These are phyloP conservation scores for Epinotia nisella DNA, from an alignment of 2,888 invertebrate species.

Conservation along the genomic window DNA sequence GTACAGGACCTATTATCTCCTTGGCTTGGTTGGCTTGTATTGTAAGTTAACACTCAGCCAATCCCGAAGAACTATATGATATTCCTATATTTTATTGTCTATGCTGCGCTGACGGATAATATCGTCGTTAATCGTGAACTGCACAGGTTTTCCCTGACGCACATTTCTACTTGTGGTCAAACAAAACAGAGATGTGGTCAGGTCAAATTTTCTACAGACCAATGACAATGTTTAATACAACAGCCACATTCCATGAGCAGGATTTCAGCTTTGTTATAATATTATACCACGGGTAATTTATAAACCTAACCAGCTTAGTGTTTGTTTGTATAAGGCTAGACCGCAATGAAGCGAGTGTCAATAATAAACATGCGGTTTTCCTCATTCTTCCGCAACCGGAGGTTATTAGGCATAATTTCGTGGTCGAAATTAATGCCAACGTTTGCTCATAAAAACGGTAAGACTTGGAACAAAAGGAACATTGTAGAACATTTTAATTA, in stretches of 20 bases:
- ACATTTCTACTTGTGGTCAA: neutral
- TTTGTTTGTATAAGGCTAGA: constrained; percentile 32
- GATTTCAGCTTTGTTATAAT: neutral
- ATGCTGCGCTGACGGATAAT: too few species aligned
- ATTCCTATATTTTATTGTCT: too few species aligned
- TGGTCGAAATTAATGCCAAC: neutral
- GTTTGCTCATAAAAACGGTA: neutral
- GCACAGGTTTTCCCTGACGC: neutral
- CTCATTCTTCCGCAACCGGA: constrained; percentile 13
- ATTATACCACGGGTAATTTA: neutral
- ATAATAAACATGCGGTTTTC: constrained; percentile 38
- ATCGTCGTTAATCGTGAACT: too few species aligned
- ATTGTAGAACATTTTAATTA: neutral
- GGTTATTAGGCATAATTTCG: constrained; percentile 4
- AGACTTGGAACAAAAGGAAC: neutral
- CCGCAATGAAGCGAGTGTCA: constrained; percentile 2
- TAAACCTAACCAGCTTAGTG: constrained; percentile 8
- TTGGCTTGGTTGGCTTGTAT: too few species aligned
- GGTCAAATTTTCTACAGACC: neutral
- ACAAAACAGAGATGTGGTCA: neutral
- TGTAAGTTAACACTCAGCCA: too few species aligned
- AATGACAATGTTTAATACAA: neutral
- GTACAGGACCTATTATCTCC: too few species aligned
- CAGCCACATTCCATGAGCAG: neutral
- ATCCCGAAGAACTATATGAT: too few species aligned